Percentiles rank a stretch among this genome's conserved stretches.
Evolutionary conservation across 2,888 invertebrate genomes (phyloP).

Genomic region (Philopedon plagiatum): DNA sequence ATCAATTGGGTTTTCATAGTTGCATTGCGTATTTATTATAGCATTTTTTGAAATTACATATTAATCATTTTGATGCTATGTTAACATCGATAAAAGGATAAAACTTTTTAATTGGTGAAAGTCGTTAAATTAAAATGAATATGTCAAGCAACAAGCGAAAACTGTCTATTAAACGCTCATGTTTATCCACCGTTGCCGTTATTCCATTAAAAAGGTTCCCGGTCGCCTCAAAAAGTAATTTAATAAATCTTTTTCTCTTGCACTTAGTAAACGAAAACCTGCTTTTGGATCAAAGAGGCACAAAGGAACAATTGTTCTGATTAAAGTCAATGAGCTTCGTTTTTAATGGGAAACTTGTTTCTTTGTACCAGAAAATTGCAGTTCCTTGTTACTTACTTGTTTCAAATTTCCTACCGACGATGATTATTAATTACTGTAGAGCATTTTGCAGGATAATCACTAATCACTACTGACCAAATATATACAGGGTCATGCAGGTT

Average conservation of each 20-base stretch:
- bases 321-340: slow-evolving; percentile 28
- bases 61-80: too few species aligned
- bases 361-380: slow-evolving; percentile 14
- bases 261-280: slow-evolving; percentile 18
- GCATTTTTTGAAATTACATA: too few species aligned
- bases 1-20: too few species aligned
- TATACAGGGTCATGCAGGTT: too few species aligned
- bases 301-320: slow-evolving; percentile 25
- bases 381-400: neutral
- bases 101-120: too few species aligned
- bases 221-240: slow-evolving; percentile 25
- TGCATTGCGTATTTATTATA: too few species aligned
- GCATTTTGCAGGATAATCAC: neutral
- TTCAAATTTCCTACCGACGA: neutral
- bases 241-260: slow-evolving; percentile 20
- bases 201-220: slow-evolving; percentile 3
- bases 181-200: slow-evolving; percentile 11
- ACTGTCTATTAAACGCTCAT: neutral
- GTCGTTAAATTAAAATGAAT: too few species aligned
- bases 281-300: slow-evolving; percentile 25
- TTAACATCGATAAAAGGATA: too few species aligned
- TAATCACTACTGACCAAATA: too few species aligned
- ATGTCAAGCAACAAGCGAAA: neutral
- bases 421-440: neutral
- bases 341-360: slow-evolving; percentile 20